A percentile compares a stretch with the other conserved stretches of the same genome.
These are phyloP conservation scores for Peromyscus nudipes DNA, from an alignment of 2,797 vertebrate genomes.

Conservation along the genomic window DNA sequence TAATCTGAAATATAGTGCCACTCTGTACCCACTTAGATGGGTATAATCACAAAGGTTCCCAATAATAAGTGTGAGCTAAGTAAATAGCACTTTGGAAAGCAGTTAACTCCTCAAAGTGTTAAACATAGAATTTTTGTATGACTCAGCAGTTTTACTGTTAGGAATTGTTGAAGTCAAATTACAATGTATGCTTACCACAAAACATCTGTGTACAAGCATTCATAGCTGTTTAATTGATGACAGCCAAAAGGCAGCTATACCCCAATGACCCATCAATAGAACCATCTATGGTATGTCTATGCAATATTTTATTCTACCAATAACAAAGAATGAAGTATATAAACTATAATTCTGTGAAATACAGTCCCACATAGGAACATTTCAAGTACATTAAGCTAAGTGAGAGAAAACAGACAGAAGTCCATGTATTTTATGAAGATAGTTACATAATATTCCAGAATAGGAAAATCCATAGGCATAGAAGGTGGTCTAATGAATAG, in stretches of 20 bases:
- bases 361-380: background rate
- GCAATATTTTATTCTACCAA: background rate
- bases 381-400: background rate
- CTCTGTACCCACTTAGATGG: background rate
- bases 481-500: background rate
- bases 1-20: background rate
- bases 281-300: background rate
- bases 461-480: background rate
- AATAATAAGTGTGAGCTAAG: background rate
- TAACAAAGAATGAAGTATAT: background rate
- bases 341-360: background rate
- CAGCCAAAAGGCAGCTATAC: background rate
- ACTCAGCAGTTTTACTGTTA: background rate
- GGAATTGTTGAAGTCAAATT: background rate
- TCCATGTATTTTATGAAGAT: background rate
- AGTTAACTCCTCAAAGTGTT: background rate
- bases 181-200: background rate
- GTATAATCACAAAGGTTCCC: background rate
- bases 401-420: conserved; percentile 25
- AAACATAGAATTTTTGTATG: background rate
- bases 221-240: background rate
- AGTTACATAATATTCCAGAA: background rate
- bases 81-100: conserved; percentile 8
- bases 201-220: background rate
- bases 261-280: background rate